Evolutionary conservation across 2,888 invertebrate genomes (phyloP).

Genomic region (Argyresthia goedartella): DNA sequence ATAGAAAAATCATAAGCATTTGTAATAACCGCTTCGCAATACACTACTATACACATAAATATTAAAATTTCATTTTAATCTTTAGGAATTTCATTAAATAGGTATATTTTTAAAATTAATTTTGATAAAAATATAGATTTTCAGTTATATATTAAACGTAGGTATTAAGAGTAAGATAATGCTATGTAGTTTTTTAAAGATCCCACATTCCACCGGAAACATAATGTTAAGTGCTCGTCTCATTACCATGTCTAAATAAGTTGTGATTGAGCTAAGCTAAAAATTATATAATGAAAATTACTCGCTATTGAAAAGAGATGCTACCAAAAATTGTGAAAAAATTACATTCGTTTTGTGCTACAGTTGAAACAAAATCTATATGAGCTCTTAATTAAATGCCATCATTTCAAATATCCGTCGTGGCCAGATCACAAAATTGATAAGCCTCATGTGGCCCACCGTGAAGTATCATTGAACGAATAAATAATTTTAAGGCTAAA

Average conservation of each 20-base stretch:
- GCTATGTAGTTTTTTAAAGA: slow-evolving; percentile 26
- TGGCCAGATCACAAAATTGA: too few relatives aligned
- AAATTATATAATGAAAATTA: slow-evolving; percentile 19
- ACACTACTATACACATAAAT: slow-evolving; percentile 62
- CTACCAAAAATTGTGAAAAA: slow-evolving; percentile 45
- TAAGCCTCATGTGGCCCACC: too few relatives aligned
- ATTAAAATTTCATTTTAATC: slow-evolving; percentile 62
- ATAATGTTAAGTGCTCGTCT: slow-evolving; percentile 25
- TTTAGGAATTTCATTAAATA: slow-evolving; percentile 66
- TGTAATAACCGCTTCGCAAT: slow-evolving; percentile 49
- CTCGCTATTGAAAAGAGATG: slow-evolving; percentile 27
- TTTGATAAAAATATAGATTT: slow-evolving; percentile 67
- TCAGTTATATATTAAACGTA: slow-evolving; percentile 23
- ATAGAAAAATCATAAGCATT: slow-evolving; percentile 46
- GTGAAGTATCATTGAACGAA: too few relatives aligned
- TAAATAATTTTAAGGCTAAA: too few relatives aligned
- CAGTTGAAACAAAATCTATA: slow-evolving; percentile 43
- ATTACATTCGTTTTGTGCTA: slow-evolving; percentile 39
- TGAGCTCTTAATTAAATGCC: slow-evolving; percentile 53
- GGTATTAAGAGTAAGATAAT: slow-evolving; percentile 50
- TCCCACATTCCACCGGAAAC: slow-evolving; percentile 31
- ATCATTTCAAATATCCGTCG: slow-evolving; percentile 17
- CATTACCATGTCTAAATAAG: slow-evolving; percentile 28
- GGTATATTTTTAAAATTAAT: slow-evolving; percentile 58
- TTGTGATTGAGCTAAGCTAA: slow-evolving; percentile 41